Conservation (phyloP, 2,797 vertebrate species). For the Macrochelys suwanniensis region DNA sequence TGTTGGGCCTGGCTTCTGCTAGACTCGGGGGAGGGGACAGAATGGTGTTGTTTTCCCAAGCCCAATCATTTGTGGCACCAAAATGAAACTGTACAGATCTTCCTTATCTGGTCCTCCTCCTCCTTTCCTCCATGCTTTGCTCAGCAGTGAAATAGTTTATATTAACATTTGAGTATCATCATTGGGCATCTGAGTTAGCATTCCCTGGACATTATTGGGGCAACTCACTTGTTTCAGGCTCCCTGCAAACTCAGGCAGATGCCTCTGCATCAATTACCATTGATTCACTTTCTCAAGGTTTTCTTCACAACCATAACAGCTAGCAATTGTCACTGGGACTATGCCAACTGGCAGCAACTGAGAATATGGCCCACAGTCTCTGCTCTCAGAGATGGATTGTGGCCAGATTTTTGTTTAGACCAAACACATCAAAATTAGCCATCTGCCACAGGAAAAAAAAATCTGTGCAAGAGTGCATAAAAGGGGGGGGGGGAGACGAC, state of each 20-base stretch:
- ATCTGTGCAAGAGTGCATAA: background rate
- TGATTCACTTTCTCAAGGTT: rapidly evolving
- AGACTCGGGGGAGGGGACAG: background rate
- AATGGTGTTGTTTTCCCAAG: background rate
- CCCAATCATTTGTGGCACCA: background rate
- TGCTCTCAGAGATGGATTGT: background rate
- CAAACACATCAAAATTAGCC: background rate
- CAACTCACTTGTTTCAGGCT: background rate
- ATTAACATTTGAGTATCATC: background rate
- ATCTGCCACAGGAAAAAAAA: background rate
- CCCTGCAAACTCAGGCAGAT: background rate
- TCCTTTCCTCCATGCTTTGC: background rate
- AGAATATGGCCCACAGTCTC: rapidly evolving
- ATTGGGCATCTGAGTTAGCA: background rate
- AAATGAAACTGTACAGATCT: background rate
- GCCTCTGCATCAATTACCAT: rapidly evolving
- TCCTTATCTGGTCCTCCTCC: background rate
- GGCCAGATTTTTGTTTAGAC: background rate
- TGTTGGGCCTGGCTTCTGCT: background rate
- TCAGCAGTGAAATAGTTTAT: rapidly evolving
- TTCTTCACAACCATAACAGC: rapidly evolving
- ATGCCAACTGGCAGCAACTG: background rate
- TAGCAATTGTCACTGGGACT: background rate
- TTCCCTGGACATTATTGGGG: background rate
- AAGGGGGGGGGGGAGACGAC: background rate